Conservation (phyloP, 2,113 vertebrate species). For the Xiphorhynchus elegans region DNA sequence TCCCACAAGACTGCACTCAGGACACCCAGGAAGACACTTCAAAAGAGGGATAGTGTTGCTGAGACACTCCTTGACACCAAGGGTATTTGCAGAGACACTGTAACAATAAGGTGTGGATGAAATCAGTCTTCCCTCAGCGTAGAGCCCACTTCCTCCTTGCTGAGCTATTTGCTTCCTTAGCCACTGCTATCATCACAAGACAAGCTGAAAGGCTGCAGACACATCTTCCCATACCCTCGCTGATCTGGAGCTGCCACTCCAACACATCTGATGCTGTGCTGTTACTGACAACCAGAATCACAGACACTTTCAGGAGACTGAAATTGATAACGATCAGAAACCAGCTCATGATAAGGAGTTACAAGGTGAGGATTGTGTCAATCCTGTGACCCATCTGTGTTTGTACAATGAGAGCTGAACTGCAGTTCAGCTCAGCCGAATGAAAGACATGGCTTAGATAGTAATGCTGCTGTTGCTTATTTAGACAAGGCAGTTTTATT, state of each 20-base stretch:
- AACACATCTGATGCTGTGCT: background rate
- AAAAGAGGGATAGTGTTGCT: background rate
- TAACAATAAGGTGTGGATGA: background rate
- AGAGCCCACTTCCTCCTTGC: background rate
- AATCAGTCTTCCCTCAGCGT: background rate
- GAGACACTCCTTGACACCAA: background rate
- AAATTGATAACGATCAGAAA: constrained; percentile 1
- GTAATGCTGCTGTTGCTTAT: background rate
- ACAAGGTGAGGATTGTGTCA: background rate
- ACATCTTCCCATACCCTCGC: background rate
- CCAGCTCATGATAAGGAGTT: background rate
- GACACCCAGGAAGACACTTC: background rate
- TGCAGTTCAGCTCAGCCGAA: background rate
- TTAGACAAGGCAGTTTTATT: background rate
- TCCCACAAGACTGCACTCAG: background rate
- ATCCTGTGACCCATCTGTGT: background rate
- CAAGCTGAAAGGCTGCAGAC: background rate
- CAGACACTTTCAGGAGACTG: background rate
- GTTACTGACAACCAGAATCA: background rate
- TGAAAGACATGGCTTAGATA: background rate
- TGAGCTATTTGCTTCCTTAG: background rate
- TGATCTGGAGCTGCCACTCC: background rate
- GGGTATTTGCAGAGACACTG: background rate
- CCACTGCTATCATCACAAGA: background rate
- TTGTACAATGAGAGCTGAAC: background rate